Conservation (phyloP, 1,140 invertebrate species). For the Agraylea sexmaculata region DNA sequence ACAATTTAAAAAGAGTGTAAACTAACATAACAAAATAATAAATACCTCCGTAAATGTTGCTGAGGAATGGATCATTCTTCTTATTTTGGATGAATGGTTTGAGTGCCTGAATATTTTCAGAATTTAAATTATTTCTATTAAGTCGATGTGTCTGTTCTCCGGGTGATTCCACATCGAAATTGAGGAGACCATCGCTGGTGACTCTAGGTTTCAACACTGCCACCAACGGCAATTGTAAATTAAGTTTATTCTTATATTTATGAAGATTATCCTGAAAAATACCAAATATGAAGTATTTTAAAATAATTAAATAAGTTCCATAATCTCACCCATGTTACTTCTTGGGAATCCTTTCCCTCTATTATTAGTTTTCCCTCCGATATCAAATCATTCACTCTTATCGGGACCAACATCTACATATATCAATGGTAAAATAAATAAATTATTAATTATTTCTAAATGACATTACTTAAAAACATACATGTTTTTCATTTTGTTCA, state of each 20-base stretch:
- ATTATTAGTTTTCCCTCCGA: slow-evolving; percentile 12
- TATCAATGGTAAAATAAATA: neutral
- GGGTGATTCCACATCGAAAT: slow-evolving; percentile 9
- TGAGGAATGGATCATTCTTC: no score
- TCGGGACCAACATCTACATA: slow-evolving; percentile 14
- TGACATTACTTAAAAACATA: slow-evolving; percentile 2
- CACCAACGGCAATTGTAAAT: slow-evolving; percentile 11
- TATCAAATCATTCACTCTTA: slow-evolving; percentile 13
- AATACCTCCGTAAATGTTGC: no score
- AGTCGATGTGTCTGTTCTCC: no score
- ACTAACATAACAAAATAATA: no score
- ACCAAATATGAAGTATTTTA: neutral
- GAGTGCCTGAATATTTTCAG: no score
- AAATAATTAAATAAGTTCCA: neutral
- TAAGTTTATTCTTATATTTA: slow-evolving; percentile 1
- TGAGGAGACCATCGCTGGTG: slow-evolving; percentile 3
- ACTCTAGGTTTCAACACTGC: slow-evolving; percentile 12
- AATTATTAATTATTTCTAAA: neutral
- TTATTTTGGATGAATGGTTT: no score
- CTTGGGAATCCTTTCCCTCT: no score
- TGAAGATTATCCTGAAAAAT: neutral
- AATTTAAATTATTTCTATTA: no score
- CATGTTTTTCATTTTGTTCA: slow-evolving; percentile 11
- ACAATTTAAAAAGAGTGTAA: no score
- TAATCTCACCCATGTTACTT: no score